Evolutionary conservation across 1,140 invertebrate genomes (phyloP), one percentile per base, ranked within the genome.

Genomic region (Orussus abietinus): DNA sequence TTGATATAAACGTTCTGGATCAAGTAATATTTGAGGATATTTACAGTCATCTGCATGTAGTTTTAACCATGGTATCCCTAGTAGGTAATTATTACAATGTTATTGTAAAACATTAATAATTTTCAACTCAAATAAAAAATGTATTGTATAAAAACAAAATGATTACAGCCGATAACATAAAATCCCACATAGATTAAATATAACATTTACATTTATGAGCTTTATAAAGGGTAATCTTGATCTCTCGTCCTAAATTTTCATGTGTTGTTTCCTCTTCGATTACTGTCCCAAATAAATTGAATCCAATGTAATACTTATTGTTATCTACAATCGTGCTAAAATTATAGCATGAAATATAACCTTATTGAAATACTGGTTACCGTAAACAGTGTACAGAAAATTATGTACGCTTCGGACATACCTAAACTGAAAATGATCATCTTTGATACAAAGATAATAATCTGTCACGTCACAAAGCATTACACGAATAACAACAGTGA

Each of bases 201-300:
- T 10, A 3, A 25, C 46, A 19, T 26, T 54, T 59, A 73, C 69
- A 67, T 59, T 59, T 67, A 10, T 59, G 51, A 13, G 47, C 53
- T 40, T 73, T 73, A 9, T 40, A 22, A 9, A 74, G 41, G n/a
- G 42, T 47, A 15, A 74, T 35, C 52, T 53, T 66, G 4, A 74
- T 52, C 47, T 72, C 69, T 43, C 69, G 61, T 11, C 51, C 60
- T 1, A 55, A 9, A 36, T 65, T 70, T 13, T 18, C 6, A 22
- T 69, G 59, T 3, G 7, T 29, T 0, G 62, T 66, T 49, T 62
- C 50, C 32, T 66, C 62, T 4, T 66, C 55, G 30, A 60, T 31
- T 5, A 72, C 50, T n/a, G 55, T 21, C 14, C 70, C 70, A 57
- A 62, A 73, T 10, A 72, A 42, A 32, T 65, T 44, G 6, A 71